Evolutionary conservation across 2,888 invertebrate species (phyloP), one percentile per base, ranked within the genome.

Genomic region (Entomobrya proxima): DNA sequence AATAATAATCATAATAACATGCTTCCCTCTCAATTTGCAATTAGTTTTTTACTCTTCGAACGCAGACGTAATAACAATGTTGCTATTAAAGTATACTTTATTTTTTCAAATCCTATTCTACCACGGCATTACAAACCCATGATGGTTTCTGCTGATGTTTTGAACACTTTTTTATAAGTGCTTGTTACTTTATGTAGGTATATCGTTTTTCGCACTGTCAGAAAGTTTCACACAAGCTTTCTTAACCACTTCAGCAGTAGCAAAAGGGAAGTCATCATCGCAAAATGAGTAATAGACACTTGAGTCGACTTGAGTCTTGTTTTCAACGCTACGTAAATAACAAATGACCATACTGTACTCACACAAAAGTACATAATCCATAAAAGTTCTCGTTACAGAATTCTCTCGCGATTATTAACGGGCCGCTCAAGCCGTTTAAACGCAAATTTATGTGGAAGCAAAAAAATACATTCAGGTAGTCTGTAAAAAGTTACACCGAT

Each of bases 291-390:
- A 80, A 80, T 80, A 55, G 72, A 32, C 44, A 72, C 72, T 80
- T 80, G 27, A 55, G 72, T 35, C 50, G 30, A 72, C 72, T 80
- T 80, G 27, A 55, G 72, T 35, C 50, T 67, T 80, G 80, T 80
- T 80, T 80, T 80, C 80, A 80, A 72, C 80, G 80, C 80, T 55
- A 55, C 35, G 30, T 67, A 47, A 80, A 80, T 78, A 32, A 78
- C 67, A 80, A 69, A 80, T 72, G 69, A 44, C 27, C 47, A 30
- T 58, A 75, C 44, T 30, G 37, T 72, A 72, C 72, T 47, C 44
- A 32, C 27, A 74, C n/a, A 74, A 47, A 32, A 35, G 32, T 55
- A 55, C 55, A 55, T 55, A 55, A 55, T 24, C 55, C 55, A 55
- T 55, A 55, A 52, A 55, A 55, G 27, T 55, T 35, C 35, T 35